Percentiles rank a stretch among this genome's conserved stretches.
Conservation (phyloP, 2,888 invertebrate genomes). For the Coenonympha arcania region DNA sequence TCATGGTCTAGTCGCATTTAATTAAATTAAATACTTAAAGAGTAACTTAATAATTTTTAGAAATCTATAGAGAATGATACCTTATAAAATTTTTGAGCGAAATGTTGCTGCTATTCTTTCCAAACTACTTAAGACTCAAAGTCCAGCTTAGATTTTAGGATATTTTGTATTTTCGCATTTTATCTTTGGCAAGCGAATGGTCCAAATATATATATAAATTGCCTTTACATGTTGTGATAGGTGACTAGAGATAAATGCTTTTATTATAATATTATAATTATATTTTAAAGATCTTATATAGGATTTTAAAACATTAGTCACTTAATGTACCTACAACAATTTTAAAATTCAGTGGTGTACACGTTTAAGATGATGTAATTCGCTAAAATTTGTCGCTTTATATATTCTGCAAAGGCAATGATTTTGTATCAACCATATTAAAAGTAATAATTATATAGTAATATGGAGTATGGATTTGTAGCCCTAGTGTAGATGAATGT, state of each 20-base stretch:
- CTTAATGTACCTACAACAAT: conserved; percentile 6
- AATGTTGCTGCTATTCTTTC: not conserved
- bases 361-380: conserved; percentile 14
- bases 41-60: too few species aligned
- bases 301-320: conserved; percentile 12
- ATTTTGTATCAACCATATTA: too few species aligned
- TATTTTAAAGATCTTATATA: conserved; percentile 15
- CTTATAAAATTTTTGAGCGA: not conserved
- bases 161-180: conserved; percentile 34
- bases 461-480: too few species aligned
- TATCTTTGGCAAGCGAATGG: conserved; percentile 63
- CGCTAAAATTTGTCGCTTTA: conserved; percentile 7
- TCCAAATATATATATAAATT: conserved; percentile 63
- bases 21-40: too few species aligned
- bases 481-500: too few species aligned
- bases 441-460: not conserved
- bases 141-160: conserved; percentile 24
- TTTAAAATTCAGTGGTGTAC: conserved; percentile 1
- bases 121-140: conserved; percentile 3
- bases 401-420: conserved; percentile 9
- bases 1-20: too few species aligned
- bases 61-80: too few species aligned
- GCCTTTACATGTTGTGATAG: conserved; percentile 73
- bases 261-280: conserved; percentile 18
- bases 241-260: conserved; percentile 29